These are phyloP conservation scores for Nasua narica DNA, from an alignment of 2,797 vertebrate species.

Conservation along the genomic window DNA sequence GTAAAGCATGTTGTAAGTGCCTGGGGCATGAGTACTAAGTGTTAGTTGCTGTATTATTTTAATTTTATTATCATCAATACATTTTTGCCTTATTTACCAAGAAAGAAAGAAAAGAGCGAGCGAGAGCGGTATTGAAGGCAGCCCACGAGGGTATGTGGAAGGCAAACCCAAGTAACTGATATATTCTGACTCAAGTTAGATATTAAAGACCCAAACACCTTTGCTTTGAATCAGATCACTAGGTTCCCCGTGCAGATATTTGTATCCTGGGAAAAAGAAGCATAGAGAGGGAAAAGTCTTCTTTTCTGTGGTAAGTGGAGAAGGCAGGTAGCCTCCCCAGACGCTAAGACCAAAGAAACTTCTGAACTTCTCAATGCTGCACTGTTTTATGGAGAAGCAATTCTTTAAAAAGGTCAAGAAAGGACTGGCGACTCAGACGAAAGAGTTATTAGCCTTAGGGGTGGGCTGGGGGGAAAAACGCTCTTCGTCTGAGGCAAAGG, in stretches of 20 bases:
- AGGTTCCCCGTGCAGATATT: background rate
- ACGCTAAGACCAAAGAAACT: background rate
- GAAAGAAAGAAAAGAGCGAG: background rate
- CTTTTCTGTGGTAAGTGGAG: background rate
- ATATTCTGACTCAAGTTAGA: background rate
- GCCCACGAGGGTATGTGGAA: background rate
- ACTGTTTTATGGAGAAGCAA: background rate
- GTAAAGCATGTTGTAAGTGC: background rate
- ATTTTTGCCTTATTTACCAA: background rate
- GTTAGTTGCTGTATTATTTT: background rate
- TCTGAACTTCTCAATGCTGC: background rate
- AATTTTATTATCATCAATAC: background rate
- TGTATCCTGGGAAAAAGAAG: background rate
- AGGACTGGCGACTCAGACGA: background rate
- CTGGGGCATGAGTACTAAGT: background rate
- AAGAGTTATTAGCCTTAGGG: background rate
- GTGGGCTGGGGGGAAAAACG: background rate
- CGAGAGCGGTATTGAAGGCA: background rate
- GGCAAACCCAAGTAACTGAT: background rate
- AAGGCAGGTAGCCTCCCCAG: background rate
- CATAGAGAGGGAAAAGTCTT: background rate
- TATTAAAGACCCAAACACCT: background rate
- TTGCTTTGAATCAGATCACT: background rate
- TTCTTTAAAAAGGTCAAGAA: background rate
- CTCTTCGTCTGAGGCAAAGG: conserved; percentile 23